Evolutionary conservation across 2,888 invertebrate species (phyloP).

Genomic region (Furcula furcula): DNA sequence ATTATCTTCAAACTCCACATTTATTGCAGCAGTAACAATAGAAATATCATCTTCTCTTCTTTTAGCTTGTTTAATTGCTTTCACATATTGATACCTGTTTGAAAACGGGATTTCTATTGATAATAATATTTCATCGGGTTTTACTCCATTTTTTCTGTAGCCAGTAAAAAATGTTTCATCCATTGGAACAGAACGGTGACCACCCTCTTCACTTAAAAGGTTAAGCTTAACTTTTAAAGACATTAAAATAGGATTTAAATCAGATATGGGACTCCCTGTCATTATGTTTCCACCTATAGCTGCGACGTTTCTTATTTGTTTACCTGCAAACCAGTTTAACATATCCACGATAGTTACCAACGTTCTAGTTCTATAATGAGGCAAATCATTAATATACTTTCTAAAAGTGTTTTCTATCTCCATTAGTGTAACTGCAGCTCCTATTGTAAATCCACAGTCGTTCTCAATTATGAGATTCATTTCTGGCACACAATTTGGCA

Average conservation of each 20-base stretch:
- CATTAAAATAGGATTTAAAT: slow-evolving; percentile 95
- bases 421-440: slow-evolving; percentile 91
- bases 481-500: slow-evolving; percentile 93
- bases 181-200: slow-evolving; percentile 83
- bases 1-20: slow-evolving; percentile 83
- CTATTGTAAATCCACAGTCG: slow-evolving; percentile 85
- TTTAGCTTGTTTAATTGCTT: slow-evolving; percentile 92
- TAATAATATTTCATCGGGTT: slow-evolving; percentile 86
- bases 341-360: slow-evolving; percentile 89
- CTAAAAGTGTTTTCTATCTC: slow-evolving; percentile 86
- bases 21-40: slow-evolving; percentile 91
- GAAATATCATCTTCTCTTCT: slow-evolving; percentile 95
- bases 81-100: slow-evolving; percentile 85
- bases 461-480: slow-evolving; percentile 82
- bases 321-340: slow-evolving; percentile 97
- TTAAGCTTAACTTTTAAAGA: slow-evolving; percentile 90
- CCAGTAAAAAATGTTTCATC: slow-evolving; percentile 90
- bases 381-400: slow-evolving; percentile 79
- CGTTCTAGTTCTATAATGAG: slow-evolving; percentile 84
- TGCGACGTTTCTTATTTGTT: slow-evolving; percentile 97
- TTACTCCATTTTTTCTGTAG: slow-evolving; percentile 88
- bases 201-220: slow-evolving; percentile 79
- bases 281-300: slow-evolving; percentile 96
- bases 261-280: slow-evolving; percentile 98
- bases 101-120: slow-evolving; percentile 88